Conservation (phyloP, 2,113 vertebrate genomes). For the Oncorhynchus masou region DNA sequence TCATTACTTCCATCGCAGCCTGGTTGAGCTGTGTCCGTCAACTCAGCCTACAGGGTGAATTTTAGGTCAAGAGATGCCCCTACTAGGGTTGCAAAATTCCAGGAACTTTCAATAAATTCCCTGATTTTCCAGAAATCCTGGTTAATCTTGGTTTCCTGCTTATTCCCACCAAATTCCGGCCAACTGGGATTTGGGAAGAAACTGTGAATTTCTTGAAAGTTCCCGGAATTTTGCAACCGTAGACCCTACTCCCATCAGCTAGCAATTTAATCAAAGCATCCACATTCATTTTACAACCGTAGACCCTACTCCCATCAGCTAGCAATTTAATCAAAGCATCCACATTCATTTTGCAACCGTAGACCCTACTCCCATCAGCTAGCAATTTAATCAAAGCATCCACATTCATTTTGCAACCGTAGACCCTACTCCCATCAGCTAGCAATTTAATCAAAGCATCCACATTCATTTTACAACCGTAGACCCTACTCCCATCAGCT, state of each 20-base stretch:
- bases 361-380: conserved; percentile 25
- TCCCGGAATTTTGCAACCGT: too few relatives aligned
- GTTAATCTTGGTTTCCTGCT: too few relatives aligned
- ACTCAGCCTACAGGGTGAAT: conserved; percentile 8
- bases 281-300: conserved; percentile 29
- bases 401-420: not conserved
- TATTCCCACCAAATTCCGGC: too few relatives aligned
- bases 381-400: conserved; percentile 42
- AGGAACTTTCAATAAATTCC: too few relatives aligned
- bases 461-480: not conserved
- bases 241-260: conserved; percentile 25
- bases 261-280: conserved; percentile 42
- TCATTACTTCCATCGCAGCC: not conserved
- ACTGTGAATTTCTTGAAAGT: too few relatives aligned
- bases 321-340: conserved; percentile 42
- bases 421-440: conserved; percentile 25
- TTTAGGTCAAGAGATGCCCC: conserved; percentile 42
- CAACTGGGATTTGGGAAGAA: too few relatives aligned
- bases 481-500: conserved; percentile 25
- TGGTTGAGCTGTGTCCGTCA: conserved; percentile 12
- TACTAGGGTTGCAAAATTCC: conserved; percentile 6
- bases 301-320: conserved; percentile 25
- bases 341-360: not conserved
- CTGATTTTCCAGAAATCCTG: too few relatives aligned
- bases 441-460: conserved; percentile 42